phyloP scores from a whole-genome alignment of 1,140 invertebrate genomes.

The Mercenaria mercenaria region DNA sequence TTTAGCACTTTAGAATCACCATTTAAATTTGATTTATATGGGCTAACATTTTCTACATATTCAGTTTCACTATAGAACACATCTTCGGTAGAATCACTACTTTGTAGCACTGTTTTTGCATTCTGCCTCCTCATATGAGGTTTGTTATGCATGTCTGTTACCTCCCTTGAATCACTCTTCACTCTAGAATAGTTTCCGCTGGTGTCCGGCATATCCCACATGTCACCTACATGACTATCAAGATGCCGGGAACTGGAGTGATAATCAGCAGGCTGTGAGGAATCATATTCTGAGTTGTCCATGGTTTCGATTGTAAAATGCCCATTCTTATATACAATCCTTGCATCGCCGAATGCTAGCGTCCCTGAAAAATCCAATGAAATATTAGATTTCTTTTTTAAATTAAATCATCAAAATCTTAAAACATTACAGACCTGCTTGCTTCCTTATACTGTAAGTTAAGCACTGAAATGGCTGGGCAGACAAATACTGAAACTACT shows the following conservation, averaged over 20 bases:
- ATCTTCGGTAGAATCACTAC: constrained; percentile 43
- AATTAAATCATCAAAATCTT: too few relatives aligned
- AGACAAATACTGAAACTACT: too few relatives aligned
- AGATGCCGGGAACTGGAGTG: not conserved
- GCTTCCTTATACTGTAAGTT: too few relatives aligned
- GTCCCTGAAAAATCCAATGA: constrained; percentile 47
- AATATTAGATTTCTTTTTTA: too few relatives aligned
- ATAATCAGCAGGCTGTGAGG: not conserved
- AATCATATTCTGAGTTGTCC: constrained; percentile 24
- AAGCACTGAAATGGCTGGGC: too few relatives aligned
- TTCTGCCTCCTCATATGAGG: constrained; percentile 49
- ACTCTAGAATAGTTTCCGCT: too few relatives aligned
- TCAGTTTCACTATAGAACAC: constrained; percentile 43
- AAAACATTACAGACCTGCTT: too few relatives aligned
- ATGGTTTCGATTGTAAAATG: constrained; percentile 65
- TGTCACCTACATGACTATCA: constrained; percentile 15
- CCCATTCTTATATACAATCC: constrained; percentile 65
- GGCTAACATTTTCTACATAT: constrained; percentile 8
- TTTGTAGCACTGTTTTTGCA: constrained; percentile 44
- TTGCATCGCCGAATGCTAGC: constrained; percentile 57
- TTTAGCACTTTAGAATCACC: not conserved
- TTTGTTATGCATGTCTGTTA: constrained; percentile 21
- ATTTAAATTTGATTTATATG: not conserved
- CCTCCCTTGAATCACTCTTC: constrained; percentile 54
- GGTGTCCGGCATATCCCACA: constrained; percentile 37